Base-by-base conservation (phyloP, 64 coral and sea anemone species). In the Pocillopora verrucosa region DNA sequence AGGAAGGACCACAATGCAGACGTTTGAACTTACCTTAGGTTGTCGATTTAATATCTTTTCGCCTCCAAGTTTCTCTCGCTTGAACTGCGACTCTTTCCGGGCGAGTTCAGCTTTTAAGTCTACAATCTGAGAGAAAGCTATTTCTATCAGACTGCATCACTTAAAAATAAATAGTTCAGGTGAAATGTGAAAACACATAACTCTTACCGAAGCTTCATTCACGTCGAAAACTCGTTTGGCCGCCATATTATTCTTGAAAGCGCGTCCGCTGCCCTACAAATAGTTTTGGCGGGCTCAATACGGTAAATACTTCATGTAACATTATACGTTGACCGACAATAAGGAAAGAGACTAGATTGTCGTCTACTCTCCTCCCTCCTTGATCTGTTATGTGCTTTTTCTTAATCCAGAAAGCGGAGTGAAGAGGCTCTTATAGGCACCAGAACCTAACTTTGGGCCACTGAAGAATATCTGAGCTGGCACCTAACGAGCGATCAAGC, bases 41-140 rank as follows among this genome's bases (percentile, higher is more conserved):
- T 82, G 57, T 69, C 79, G 85, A 58, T 80, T 94, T 25, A 61
- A 73, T 58, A 72, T 78, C 36, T 89, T 63, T 34, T 62, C 80
- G 24, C 58, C 64, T 19, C 59, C 65, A 72, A 84, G 65, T 85
- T 73, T 87, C 58, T 86, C 81, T 84, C 82, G 63, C 82, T 88
- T 92, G 61, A 78, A 78, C 61, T 41, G 36, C 13, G 76, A 82
- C 69, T 99, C 97, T 64, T 99, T 99, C 14, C 97, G 91, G 79
- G 93, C 93, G 59, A 99, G 89, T 38, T 99, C 97, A 2, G 97
- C 97, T 82, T 95, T 99, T 56, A 99, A 81, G 65, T 99, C 97
- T 10, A 99, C 97, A 75, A 99, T 76, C 97, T 99, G 24, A 13
- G 20, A 89, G 37, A 56, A 74, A 62, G 17, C 1, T 62, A 83